A percentile compares a stretch with the other conserved stretches of the same genome.
phyloP scores from a whole-genome alignment of 2,888 invertebrate genomes.

The Galerucella pusilla region DNA sequence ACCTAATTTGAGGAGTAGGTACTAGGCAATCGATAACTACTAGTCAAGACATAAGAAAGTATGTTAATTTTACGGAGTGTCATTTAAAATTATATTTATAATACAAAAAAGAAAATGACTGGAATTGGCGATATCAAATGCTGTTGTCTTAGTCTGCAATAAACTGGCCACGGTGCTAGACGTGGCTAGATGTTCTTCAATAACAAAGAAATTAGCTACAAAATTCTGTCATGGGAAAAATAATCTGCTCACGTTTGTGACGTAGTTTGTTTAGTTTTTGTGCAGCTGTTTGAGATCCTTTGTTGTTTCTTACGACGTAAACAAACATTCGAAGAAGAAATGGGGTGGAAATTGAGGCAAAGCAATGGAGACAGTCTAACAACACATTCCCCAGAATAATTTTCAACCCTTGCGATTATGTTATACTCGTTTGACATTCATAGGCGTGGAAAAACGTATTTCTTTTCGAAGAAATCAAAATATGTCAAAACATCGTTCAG shows the following conservation, averaged over 20 bases:
- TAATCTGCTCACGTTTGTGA: slow-evolving; percentile 9
- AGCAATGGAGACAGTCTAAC: slow-evolving; percentile 58
- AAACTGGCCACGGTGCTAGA: too few relatives aligned
- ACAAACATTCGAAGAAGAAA: slow-evolving; percentile 50
- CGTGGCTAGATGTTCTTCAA: background rate
- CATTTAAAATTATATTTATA: too few relatives aligned
- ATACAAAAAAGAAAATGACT: too few relatives aligned
- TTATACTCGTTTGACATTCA: slow-evolving; percentile 38
- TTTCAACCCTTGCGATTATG: slow-evolving; percentile 57
- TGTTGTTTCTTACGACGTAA: slow-evolving; percentile 47
- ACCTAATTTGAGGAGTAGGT: too few relatives aligned
- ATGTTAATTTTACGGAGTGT: too few relatives aligned
- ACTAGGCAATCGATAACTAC: too few relatives aligned
- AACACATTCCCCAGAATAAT: slow-evolving; percentile 53
- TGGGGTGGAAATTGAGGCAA: slow-evolving; percentile 53
- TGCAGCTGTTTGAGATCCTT: slow-evolving; percentile 39
- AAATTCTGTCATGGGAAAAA: slow-evolving; percentile 24
- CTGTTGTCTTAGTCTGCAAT: too few relatives aligned
- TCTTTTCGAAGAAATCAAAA: background rate
- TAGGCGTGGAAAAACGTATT: slow-evolving; percentile 23
- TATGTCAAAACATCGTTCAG: background rate
- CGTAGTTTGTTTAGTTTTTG: slow-evolving; percentile 30
- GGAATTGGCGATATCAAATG: too few relatives aligned
- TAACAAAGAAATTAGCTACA: slow-evolving; percentile 5
- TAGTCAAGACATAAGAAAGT: too few relatives aligned